Evolutionary conservation across 2,888 invertebrate genomes (phyloP), one percentile per base, ranked within the genome.

Genomic region (Drosophila tripunctata): DNA sequence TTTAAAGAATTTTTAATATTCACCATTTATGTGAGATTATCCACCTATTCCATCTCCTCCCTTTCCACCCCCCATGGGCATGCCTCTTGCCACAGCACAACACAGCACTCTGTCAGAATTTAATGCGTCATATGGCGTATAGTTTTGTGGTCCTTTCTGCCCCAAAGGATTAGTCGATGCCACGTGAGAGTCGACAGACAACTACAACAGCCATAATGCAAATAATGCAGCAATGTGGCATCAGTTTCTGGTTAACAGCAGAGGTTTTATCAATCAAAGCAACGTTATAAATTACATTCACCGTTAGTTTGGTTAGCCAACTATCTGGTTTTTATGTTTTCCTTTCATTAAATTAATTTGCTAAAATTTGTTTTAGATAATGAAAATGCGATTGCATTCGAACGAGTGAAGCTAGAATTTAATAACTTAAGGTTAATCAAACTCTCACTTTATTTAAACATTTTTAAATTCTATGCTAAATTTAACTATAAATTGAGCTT

Each of bases 1-100:
- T 88, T 87, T 77, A 22, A 73, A 84, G 88, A 88, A 84, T 84
- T 84, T 84, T 84, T 88, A 88, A 84, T 84, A 84, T 84, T 81
- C 78, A 78, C 67, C 87, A 87, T 87, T 82, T 82, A 84, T 75
- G 60, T 82, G 60, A n/a, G 24, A 19, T 36, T 33, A 12, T 44
- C 17, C 24, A 6, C 30, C 43, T 22, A 21, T n/a, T n/a, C 12
- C n/a, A 22, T 7, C 12, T n/a, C 5, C 38, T 7, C n/a, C 27
- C 2, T 6, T 17, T 19, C 43, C 8, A 7, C 19, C n/a, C 14
- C 8, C 15, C 10, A 7, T 4, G n/a, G n/a, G n/a, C n/a, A n/a
- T n/a, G n/a, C n/a, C 6, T 7, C 5, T 35, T 17, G 7, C 22
- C 8, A 38, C 22, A n/a, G 2, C 24, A 22, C n/a, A 17, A 2